Evolutionary conservation across 2,797 vertebrate species (phyloP).

Genomic region (Zalophus californianus): DNA sequence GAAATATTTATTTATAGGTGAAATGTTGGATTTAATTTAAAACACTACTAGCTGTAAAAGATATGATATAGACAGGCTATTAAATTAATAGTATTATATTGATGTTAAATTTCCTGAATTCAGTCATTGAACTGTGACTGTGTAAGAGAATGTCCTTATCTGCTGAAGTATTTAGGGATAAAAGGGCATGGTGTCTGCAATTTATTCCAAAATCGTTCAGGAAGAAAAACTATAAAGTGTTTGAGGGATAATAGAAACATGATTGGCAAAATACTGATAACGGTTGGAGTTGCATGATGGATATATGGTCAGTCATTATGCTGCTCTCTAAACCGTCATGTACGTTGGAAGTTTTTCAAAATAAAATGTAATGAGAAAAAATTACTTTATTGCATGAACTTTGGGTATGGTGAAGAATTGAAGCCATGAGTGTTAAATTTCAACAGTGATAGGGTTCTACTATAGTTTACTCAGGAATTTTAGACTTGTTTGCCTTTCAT

Average conservation of each 20-base stretch:
- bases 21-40: conserved; percentile 45
- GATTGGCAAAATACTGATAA: background rate
- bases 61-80: background rate
- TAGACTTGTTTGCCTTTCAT: conserved; percentile 3
- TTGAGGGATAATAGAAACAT: conserved; percentile 10
- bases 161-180: background rate
- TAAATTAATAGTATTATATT: background rate
- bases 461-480: conserved; percentile 25
- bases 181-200: background rate
- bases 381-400: background rate
- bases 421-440: conserved; percentile 4
- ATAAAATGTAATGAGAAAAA: conserved; percentile 32
- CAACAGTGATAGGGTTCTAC: background rate
- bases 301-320: background rate
- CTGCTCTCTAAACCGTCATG: background rate
- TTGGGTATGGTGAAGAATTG: conserved; percentile 16
- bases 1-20: conserved; percentile 2
- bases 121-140: background rate
- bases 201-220: background rate
- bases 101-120: conserved; percentile 30
- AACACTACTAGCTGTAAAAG: background rate
- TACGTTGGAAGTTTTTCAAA: conserved; percentile 41
- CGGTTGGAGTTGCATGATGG: background rate
- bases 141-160: background rate
- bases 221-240: background rate